A percentile compares a stretch with the other conserved stretches of the same genome.
These are phyloP conservation scores for Coptodon bakossiorum DNA, from an alignment of 2,113 vertebrate species.

Conservation along the genomic window DNA sequence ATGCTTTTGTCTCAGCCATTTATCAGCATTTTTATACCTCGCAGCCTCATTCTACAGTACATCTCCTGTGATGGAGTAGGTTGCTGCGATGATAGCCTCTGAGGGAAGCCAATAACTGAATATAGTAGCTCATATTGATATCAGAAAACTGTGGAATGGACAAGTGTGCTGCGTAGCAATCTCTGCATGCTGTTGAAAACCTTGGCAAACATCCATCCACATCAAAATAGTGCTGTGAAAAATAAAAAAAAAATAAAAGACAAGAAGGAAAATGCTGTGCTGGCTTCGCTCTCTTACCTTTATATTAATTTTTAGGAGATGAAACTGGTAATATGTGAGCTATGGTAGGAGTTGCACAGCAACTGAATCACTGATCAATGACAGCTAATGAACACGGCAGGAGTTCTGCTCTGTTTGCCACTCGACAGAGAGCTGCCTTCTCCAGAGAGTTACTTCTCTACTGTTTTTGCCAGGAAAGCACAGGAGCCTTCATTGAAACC, in stretches of 20 bases:
- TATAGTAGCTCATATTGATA: slow-evolving; percentile 43
- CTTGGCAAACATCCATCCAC: slow-evolving; percentile 34
- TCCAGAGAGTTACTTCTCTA: slow-evolving; percentile 39
- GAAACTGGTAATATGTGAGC: slow-evolving; percentile 27
- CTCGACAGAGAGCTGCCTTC: slow-evolving; percentile 48
- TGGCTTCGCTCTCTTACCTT: slow-evolving; percentile 30
- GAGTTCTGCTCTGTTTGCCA: slow-evolving; percentile 65
- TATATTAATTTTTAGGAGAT: slow-evolving; percentile 36
- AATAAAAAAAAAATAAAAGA: slow-evolving; percentile 1
- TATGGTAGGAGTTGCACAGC: slow-evolving; percentile 17
- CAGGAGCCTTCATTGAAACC: slow-evolving; percentile 54
- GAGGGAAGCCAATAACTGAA: slow-evolving; percentile 44
- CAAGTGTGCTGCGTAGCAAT: slow-evolving; percentile 24
- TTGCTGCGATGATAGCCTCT: slow-evolving; percentile 26
- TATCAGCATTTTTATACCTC: slow-evolving; percentile 34
- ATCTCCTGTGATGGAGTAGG: slow-evolving; percentile 31
- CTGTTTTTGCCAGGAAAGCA: slow-evolving; percentile 47
- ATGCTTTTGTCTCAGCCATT: slow-evolving; percentile 49
- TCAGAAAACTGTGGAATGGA: slow-evolving; percentile 19
- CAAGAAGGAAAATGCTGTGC: slow-evolving; percentile 20
- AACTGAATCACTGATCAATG: slow-evolving; percentile 64
- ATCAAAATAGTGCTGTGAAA: slow-evolving; percentile 21
- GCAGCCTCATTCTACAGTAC: slow-evolving; percentile 17
- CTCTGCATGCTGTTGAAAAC: slow-evolving; percentile 16
- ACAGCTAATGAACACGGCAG: slow-evolving; percentile 66